phyloP scores from a whole-genome alignment of 1,140 invertebrate species.

The Cyclina sinensis region DNA sequence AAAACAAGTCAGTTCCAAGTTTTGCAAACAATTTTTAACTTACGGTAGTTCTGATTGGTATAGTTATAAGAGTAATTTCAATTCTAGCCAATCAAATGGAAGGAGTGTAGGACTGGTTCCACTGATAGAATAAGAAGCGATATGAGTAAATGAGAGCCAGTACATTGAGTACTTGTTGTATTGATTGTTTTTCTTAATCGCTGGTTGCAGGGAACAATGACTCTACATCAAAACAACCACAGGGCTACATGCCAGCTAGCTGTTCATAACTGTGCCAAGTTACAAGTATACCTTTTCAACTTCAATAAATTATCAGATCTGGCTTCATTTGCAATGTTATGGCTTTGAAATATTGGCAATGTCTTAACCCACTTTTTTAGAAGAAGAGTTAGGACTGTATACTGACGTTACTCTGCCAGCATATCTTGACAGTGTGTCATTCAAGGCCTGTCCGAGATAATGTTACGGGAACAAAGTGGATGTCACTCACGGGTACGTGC shows the following conservation, averaged over 20 bases:
- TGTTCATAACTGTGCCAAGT: slow-evolving; percentile 15
- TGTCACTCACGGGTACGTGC: slow-evolving; percentile 37
- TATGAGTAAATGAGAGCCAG: no score
- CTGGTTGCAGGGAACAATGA: neutral
- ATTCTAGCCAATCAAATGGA: no score
- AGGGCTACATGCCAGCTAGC: slow-evolving; percentile 15
- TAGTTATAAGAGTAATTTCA: no score
- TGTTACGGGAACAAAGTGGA: slow-evolving; percentile 9
- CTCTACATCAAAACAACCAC: slow-evolving; percentile 30
- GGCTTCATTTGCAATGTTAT: slow-evolving; percentile 22
- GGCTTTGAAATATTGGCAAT: slow-evolving; percentile 46
- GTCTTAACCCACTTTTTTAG: slow-evolving; percentile 20
- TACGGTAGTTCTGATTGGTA: no score
- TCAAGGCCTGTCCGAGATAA: slow-evolving; percentile 38
- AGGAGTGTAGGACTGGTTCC: no score
- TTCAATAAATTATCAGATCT: slow-evolving; percentile 53
- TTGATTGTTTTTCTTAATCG: neutral
- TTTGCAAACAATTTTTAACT: no score
- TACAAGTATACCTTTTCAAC: slow-evolving; percentile 48
- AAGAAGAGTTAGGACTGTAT: slow-evolving; percentile 1
- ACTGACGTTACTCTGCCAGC: slow-evolving; percentile 8
- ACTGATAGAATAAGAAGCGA: no score
- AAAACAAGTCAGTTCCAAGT: no score
- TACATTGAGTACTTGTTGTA: neutral
- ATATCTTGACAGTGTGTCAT: slow-evolving; percentile 57